phyloP scores from a whole-genome alignment of 2,888 invertebrate species.

The Stenodema calcarata region DNA sequence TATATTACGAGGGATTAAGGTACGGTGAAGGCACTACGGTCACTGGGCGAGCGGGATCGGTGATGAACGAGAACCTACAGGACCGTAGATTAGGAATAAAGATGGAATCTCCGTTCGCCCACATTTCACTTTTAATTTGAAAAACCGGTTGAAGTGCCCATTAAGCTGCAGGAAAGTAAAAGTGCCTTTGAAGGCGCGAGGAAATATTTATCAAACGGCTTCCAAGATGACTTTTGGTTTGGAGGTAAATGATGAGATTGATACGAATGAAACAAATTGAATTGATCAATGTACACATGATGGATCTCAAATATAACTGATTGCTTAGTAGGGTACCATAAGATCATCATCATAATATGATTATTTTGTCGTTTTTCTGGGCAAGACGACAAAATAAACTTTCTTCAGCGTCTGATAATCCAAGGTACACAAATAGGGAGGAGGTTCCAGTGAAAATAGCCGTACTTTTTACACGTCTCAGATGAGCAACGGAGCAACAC shows the following conservation, averaged over 20 bases:
- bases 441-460: neutral
- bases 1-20: neutral
- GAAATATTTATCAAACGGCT: neutral
- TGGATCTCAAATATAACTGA: too few species aligned
- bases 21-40: neutral
- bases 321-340: too few species aligned
- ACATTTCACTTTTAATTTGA: constrained; percentile 7
- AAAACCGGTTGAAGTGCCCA: neutral
- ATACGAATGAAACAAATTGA: neutral
- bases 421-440: neutral
- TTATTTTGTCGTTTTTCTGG: neutral
- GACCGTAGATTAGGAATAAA: neutral
- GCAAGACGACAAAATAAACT: neutral
- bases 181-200: neutral
- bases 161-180: neutral
- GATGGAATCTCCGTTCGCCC: neutral
- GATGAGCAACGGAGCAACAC: neutral
- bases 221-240: neutral
- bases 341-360: too few species aligned
- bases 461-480: neutral
- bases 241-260: neutral
- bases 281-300: too few species aligned
- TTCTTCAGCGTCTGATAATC: neutral
- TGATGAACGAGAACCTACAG: neutral
- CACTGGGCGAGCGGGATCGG: neutral